Evolutionary conservation across 2,888 invertebrate genomes (phyloP), one percentile per base, ranked within the genome.

Genomic region (Vandiemenella viatica): DNA sequence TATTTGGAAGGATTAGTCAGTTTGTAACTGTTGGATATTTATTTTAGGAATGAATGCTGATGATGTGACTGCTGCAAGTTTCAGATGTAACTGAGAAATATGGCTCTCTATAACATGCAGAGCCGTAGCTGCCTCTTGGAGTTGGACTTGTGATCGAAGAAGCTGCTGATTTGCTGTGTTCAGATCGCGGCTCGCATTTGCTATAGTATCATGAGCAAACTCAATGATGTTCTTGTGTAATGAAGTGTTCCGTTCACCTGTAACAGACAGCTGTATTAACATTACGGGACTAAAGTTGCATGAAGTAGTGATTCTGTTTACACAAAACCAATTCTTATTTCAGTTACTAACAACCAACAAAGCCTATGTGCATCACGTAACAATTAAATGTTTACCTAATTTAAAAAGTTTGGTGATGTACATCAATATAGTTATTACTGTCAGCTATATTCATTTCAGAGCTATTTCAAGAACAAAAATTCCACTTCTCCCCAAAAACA

Each of bases 221-320:
- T 54, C 54, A 21, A 37, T 18, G 4, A 56, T 43, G 43, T 55
- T 51, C 18, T 50, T 50, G 19, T 49, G 50, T 10, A 56, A 46
- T 23, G 51, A 52, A 4, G 54, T 48, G 41, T 56, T 56, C 8
- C 53, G 46, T 51, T 55, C 55, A 16, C 54, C 55, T 55, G 46
- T 26, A 46, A 50, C 5, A 46, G 21, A n/a, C n/a, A n/a, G n/a
- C n/a, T n/a, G n/a, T n/a, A n/a, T n/a, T n/a, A n/a, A n/a, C n/a
- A n/a, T n/a, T n/a, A n/a, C n/a, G n/a, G n/a, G n/a, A n/a, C n/a
- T n/a, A n/a, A n/a, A n/a, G n/a, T n/a, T n/a, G n/a, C n/a, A n/a
- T n/a, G n/a, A n/a, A n/a, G n/a, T n/a, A n/a, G n/a, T n/a, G n/a
- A n/a, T n/a, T n/a, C n/a, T n/a, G n/a, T n/a, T n/a, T n/a, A n/a